Evolutionary conservation across 2,888 invertebrate genomes (phyloP), one percentile per base, ranked within the genome.

Genomic region (Xanthorhoe designata): DNA sequence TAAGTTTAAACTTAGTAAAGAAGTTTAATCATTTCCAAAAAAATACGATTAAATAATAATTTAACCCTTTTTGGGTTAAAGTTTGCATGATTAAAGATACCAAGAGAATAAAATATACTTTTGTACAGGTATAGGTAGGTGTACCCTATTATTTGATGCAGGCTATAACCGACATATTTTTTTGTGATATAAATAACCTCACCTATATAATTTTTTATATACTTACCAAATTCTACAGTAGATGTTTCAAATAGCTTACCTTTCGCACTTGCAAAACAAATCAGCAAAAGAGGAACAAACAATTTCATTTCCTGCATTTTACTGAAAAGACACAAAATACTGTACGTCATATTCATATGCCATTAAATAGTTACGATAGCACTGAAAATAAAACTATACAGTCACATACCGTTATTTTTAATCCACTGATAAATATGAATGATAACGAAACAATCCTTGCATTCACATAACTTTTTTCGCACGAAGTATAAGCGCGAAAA

Each of bases 221-320:
- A 35, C 6, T 4, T 7, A 9, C 6, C 3, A 1, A 35, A 35
- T 10, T 10, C 35, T 38, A 1, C 7, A 10, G 10, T 38, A 38
- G 24, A 45, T 1, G 17, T 15, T 1, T 17, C 17, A 6, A 13
- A 17, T 61, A 69, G 61, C 75, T 78, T 74, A 86, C 86, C 82
- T 81, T 86, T 86, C 15, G 84, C 84, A 56, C 68, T 70, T 68
- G 76, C 78, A 24, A 75, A 61, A 68, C 70, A 74, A 71, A 81
- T 74, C 57, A 80, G 69, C 19, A 79, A 71, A 54, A 76, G 67
- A 7, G 64, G 66, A 54, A 75, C 50, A 32, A 82, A 51, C n/a
- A 82, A 71, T 55, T 72, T 65, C 2, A 72, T 49, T 58, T 75
- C 72, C 68, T 70, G 67, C 81, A 84, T 86, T 71, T 75, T 80